Conservation (phyloP, 2,113 vertebrate species). For the Macaca mulatta region DNA sequence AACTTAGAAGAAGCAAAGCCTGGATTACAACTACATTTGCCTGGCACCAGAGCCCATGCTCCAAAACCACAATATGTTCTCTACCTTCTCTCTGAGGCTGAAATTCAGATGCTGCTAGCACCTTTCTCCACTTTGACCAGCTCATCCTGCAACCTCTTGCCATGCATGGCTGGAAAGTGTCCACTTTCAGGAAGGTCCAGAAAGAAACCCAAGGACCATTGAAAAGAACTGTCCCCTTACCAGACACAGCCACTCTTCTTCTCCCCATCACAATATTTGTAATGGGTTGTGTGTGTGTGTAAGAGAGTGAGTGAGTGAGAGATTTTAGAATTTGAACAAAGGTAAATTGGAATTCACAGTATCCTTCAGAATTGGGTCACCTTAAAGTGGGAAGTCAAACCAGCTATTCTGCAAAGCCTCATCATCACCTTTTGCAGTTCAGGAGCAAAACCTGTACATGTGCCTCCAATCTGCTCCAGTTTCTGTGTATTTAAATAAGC, state of each 20-base stretch:
- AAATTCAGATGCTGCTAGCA: neutral
- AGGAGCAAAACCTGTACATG: neutral
- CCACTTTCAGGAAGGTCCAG: neutral
- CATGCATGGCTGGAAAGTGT: neutral
- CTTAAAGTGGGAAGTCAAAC: neutral
- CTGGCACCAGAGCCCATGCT: neutral
- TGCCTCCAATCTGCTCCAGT: neutral
- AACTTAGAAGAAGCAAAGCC: neutral
- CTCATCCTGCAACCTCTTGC: neutral
- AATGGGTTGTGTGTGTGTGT: neutral
- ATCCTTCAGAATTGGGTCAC: neutral
- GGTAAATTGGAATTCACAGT: neutral
- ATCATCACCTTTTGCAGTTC: neutral
- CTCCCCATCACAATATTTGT: neutral
- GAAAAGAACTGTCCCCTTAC: neutral
- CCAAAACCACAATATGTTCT: accelerated
- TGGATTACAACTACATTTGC: neutral
- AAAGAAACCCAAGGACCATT: neutral
- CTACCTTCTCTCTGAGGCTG: neutral
- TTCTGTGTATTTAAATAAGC: slow-evolving; percentile 43
- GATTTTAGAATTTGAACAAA: neutral
- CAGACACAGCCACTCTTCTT: neutral
- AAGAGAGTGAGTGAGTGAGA: neutral
- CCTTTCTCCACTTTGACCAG: neutral
- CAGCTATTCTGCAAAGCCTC: neutral